Evolutionary conservation across 2,888 invertebrate genomes (phyloP).

Genomic region (Alsophila aescularia): DNA sequence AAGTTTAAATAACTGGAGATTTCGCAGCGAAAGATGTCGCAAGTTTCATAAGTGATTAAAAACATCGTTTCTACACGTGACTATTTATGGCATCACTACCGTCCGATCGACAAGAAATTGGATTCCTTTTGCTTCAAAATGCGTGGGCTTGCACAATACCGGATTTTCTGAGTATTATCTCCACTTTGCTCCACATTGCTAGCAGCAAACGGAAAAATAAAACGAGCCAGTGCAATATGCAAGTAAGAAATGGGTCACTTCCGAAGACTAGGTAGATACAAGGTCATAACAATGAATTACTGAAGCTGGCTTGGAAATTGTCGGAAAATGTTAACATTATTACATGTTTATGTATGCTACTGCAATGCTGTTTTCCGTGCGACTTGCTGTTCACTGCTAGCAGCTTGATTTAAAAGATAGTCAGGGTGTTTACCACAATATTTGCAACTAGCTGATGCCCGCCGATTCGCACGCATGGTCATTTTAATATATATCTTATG

Average conservation of each 20-base stretch:
- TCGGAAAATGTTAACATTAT: slow-evolving; percentile 19
- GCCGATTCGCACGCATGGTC: no score
- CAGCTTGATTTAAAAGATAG: background rate
- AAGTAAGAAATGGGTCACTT: slow-evolving; percentile 38
- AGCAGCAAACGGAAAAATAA: slow-evolving; percentile 35
- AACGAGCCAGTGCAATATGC: slow-evolving; percentile 29
- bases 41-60: slow-evolving; percentile 13
- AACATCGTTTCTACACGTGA: slow-evolving; percentile 15
- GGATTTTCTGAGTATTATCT: slow-evolving; percentile 35
- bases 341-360: slow-evolving; percentile 14
- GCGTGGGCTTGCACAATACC: slow-evolving; percentile 29
- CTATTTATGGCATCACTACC: slow-evolving; percentile 12
- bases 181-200: slow-evolving; percentile 30
- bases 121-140: slow-evolving; percentile 22
- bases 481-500: no score
- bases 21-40: slow-evolving; percentile 6
- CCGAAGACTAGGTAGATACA: slow-evolving; percentile 28
- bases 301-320: slow-evolving; percentile 15
- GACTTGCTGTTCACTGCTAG: slow-evolving; percentile 6
- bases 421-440: no score
- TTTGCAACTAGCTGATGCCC: no score
- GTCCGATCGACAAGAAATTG: slow-evolving; percentile 15
- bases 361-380: slow-evolving; percentile 13
- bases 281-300: slow-evolving; percentile 34
- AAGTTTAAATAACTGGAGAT: slow-evolving; percentile 11